These are phyloP conservation scores for Leptinotarsa rubiginosa DNA, from an alignment of 2,888 invertebrate genomes.

Conservation along the genomic window DNA sequence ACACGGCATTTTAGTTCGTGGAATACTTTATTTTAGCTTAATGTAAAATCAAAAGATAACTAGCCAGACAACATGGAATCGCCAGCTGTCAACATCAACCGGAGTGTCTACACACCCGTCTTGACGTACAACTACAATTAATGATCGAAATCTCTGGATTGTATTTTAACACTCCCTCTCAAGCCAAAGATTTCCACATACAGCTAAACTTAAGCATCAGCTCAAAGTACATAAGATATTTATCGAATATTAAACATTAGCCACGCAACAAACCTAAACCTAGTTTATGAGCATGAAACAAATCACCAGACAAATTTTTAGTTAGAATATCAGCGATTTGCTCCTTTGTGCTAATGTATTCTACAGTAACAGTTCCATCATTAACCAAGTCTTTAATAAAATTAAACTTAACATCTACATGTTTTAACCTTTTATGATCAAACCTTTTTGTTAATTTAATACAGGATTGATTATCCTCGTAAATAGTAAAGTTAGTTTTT, in stretches of 20 bases:
- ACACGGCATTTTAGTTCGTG: too few species aligned
- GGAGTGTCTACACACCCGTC: neutral
- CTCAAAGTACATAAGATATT: conserved; percentile 5
- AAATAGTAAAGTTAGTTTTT: conserved; percentile 21
- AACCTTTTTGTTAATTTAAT: conserved; percentile 22
- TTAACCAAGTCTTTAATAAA: conserved; percentile 26
- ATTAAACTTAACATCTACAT: conserved; percentile 24
- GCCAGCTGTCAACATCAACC: neutral
- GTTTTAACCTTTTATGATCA: conserved; percentile 19
- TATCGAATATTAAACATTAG: conserved; percentile 4
- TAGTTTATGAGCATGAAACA: conserved; percentile 10
- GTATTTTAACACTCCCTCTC: conserved; percentile 11
- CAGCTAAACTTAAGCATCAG: conserved; percentile 10
- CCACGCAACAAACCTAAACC: conserved; percentile 8
- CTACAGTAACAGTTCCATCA: conserved; percentile 22
- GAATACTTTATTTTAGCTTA: too few species aligned
- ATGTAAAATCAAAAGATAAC: too few species aligned
- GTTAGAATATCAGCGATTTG: conserved; percentile 32
- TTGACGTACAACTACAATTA: neutral
- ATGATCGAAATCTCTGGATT: conserved; percentile 12
- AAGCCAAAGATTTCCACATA: conserved; percentile 9
- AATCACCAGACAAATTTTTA: conserved; percentile 20
- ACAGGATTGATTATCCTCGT: conserved; percentile 24
- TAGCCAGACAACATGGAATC: neutral
- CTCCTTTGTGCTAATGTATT: conserved; percentile 20